These are phyloP conservation scores for Tricholauxania praeusta DNA, from an alignment of 2,888 invertebrate species.

Conservation along the genomic window DNA sequence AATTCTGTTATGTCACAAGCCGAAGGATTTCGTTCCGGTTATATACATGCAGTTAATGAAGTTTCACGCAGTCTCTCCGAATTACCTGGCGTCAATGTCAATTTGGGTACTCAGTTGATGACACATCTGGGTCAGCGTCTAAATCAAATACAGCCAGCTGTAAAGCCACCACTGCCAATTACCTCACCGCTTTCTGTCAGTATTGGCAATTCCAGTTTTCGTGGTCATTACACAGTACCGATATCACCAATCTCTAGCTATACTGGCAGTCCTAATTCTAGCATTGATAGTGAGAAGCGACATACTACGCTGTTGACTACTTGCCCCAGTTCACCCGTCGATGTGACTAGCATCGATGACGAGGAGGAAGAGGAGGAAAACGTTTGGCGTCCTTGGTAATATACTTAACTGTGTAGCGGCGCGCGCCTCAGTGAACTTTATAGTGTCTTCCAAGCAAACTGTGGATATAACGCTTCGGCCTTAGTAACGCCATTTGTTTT, in stretches of 20 bases:
- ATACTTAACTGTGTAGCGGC: background rate
- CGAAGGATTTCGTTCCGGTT: constrained; percentile 89
- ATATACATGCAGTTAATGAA: constrained; percentile 90
- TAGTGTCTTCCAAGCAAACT: constrained; percentile 37
- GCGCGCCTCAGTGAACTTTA: constrained; percentile 31
- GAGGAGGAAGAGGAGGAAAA: constrained; percentile 52
- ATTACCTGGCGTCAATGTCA: constrained; percentile 87
- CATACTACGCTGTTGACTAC: constrained; percentile 56
- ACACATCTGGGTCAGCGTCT: constrained; percentile 88
- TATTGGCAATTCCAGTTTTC: constrained; percentile 49
- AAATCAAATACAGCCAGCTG: constrained; percentile 70
- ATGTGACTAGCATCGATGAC: constrained; percentile 50
- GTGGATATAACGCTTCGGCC: background rate
- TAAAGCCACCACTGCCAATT: constrained; percentile 58
- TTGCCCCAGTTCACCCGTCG: constrained; percentile 54
- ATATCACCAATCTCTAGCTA: constrained; percentile 66
- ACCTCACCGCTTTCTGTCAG: constrained; percentile 62
- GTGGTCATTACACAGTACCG: constrained; percentile 62
- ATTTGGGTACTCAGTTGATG: constrained; percentile 89
- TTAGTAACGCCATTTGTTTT: background rate
- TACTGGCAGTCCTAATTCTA: constrained; percentile 63
- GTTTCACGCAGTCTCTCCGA: constrained; percentile 87
- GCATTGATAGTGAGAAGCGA: constrained; percentile 50
- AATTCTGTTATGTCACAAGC: constrained; percentile 75
- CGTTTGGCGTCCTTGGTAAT: constrained; percentile 66